Base-by-base conservation (phyloP, 1,140 invertebrate genomes). In the Eciton burchellii region DNA sequence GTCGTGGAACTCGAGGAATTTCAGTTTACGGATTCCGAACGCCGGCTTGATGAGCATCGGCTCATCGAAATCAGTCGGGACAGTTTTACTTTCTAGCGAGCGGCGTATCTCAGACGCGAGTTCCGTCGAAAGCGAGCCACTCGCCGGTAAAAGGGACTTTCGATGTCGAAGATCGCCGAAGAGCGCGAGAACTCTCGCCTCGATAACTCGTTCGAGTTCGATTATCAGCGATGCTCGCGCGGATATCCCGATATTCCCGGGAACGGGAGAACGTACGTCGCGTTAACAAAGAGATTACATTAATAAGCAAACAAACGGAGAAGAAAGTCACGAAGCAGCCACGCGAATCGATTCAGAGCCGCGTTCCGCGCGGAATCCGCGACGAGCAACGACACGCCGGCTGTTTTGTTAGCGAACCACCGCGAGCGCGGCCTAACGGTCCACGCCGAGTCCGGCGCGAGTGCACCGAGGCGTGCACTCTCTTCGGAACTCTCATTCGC, bases 391-490 rank as follows among this genome's bases (percentile, higher is more conserved):
- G 29, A 66, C 35, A 68, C 73, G 54, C 77, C 77, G 56, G 19
- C 26, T 60, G 73, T 47, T 81, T 72, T 54, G 56, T 74, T 79
- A 73, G 54, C 68, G 63, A 29, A 76, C 63, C 52, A 62, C 14
- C 70, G 71, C 29, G 60, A 52, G 73, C 66, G 74, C 6, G 54
- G 45, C 63, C 65, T 88, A 88, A 88, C 86, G 86, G 86, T 87
- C 85, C 77, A 84, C 2, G 66, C 5, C 35, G 19, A n/a, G 52
- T 71, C 66, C 62, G 29, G 73, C 54, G 74, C 81, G 82, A 82
- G 86, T 60, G 85, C 86, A 87, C 70, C 82, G 85, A 73, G 84
- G 71, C 86, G 72, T 88, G 82, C 59, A n/a, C n/a, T n/a, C n/a
- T n/a, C n/a, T 14, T 74, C 70, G 59, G 45, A 66, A 71, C 70